Evolutionary conservation across 2,888 invertebrate genomes (phyloP).

Genomic region (Athripsodes cinereus): DNA sequence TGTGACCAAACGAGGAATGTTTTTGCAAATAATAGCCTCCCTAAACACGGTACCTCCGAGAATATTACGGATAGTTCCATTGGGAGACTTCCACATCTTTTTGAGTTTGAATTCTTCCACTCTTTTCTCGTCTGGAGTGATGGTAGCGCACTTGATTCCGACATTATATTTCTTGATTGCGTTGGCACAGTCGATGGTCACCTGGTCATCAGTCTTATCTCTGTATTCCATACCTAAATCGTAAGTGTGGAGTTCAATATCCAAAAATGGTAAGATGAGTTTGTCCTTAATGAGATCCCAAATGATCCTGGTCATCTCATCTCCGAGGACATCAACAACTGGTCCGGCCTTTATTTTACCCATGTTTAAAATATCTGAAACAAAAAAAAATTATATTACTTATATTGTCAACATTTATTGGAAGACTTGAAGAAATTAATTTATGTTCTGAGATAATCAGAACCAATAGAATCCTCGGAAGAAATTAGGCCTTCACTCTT

Average conservation of each 20-base stretch:
- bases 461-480: too few species aligned
- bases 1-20: constrained; percentile 91
- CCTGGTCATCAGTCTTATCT: constrained; percentile 90
- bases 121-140: constrained; percentile 95
- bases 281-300: constrained; percentile 98
- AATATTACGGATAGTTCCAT: constrained; percentile 84
- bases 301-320: constrained; percentile 96
- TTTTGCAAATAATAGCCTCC: constrained; percentile 83
- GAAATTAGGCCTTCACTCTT: too few species aligned
- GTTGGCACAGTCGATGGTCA: constrained; percentile 94
- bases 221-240: constrained; percentile 95
- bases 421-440: too few species aligned
- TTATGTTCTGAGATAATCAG: too few species aligned
- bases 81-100: constrained; percentile 89
- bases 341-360: constrained; percentile 74
- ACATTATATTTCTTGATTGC: constrained; percentile 96
- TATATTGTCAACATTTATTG: too few species aligned
- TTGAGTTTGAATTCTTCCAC: constrained; percentile 86
- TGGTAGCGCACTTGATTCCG: constrained; percentile 98
- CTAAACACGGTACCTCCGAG: constrained; percentile 79
- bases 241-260: constrained; percentile 88
- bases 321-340: constrained; percentile 89
- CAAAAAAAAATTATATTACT: too few species aligned
- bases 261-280: constrained; percentile 91
- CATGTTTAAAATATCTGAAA: constrained; percentile 39